Evolutionary conservation across 2,113 vertebrate genomes (phyloP).

Genomic region (Saccopteryx bilineata): DNA sequence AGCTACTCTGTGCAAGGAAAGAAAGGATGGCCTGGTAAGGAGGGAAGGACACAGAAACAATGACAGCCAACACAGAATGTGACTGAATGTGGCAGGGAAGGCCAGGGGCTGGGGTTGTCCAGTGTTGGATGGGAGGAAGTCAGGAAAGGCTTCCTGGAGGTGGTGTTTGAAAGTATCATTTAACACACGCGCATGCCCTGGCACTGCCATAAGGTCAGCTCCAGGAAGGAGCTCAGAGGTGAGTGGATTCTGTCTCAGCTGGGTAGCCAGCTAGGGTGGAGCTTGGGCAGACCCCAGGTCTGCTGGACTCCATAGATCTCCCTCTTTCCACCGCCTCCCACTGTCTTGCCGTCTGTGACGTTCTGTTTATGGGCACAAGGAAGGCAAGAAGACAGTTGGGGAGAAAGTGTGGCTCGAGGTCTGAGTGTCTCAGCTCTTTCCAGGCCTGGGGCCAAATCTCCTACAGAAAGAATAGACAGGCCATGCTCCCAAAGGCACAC

Average conservation of each 20-base stretch:
- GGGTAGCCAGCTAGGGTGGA: background rate
- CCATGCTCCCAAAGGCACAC: background rate
- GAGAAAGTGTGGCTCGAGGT: background rate
- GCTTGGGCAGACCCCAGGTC: background rate
- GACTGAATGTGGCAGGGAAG: background rate
- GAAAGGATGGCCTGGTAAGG: background rate
- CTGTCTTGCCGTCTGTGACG: background rate
- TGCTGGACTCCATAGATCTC: background rate
- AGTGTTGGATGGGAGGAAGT: background rate
- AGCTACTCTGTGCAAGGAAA: conserved; percentile 1
- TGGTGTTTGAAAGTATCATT: background rate
- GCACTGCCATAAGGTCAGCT: background rate
- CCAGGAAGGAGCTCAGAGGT: background rate
- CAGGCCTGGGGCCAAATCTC: background rate
- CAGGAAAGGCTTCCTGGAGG: background rate
- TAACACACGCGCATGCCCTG: background rate
- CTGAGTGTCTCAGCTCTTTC: background rate
- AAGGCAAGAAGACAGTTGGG: background rate
- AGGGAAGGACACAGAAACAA: background rate
- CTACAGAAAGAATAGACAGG: background rate
- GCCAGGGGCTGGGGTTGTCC: background rate
- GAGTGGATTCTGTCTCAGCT: background rate
- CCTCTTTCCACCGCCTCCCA: background rate
- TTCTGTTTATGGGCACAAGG: background rate
- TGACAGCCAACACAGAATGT: background rate